Base-by-base conservation (phyloP, 2,797 vertebrate genomes). In the Galaxias olidus region DNA sequence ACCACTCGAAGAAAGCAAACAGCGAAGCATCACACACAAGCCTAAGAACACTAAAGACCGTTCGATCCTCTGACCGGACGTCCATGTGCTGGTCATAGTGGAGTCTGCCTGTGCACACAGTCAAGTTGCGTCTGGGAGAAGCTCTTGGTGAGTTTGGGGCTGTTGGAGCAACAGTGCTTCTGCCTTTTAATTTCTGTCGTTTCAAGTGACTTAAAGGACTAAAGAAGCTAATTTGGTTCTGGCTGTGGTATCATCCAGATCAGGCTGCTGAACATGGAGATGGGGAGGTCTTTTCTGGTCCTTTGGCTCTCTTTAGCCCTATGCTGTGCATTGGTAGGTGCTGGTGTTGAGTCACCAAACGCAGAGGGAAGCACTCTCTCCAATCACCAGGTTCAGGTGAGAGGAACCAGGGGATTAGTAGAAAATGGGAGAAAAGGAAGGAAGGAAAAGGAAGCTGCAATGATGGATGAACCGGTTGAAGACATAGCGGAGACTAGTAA, bases 231-330 rank as follows among this genome's bases (percentile, higher is more conserved):
- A n/a, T n/a, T n/a, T n/a, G n/a, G n/a, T 18, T n/a, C 1, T 13
- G 44, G 12, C 4, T 42, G 4, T n/a, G 19, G 13, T 19, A 18
- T 19, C 30, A 4, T 41, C 19, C 12, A 4, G 7, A 15, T 54
- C 43, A 4, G 40, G 0, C 4, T 13, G 61, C 59, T 6, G 13
- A 13, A 40, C 18, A 12, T 1, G 60, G 71, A 51, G 4, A 90
- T 90, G 89, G 84, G 77, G 80, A 53, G 55, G 0, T 62, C 66
- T 60, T 68, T 76, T 53, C 63, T 88, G 68, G 11, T 66, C 0
- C 12, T 80, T 48, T 71, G 65, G 71, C 43, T 72, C 12, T 48
- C n/a, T 18, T 1, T 85, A 61, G 62, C 57, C 62, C 62, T 89
- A 18, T 61, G 66, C 61, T 72, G 71, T 4, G 47, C 30, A 45